Conservation (phyloP, 2,113 vertebrate species). For the Rattus norvegicus region GRCr8 NC_086026.1:37501001-37501500, state of each 20-base stretch:
- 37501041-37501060: background rate
- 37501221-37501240: slow-evolving; percentile 27
- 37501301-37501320: slow-evolving; percentile 31
- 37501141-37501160: background rate
- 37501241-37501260: slow-evolving; percentile 8
- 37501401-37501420: slow-evolving; percentile 15
- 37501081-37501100: background rate
- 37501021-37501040: background rate
- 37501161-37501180: background rate
- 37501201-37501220: background rate
- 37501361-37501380: background rate
- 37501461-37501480: background rate
- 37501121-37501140: background rate
- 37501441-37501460: background rate
- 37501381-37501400: background rate
- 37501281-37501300: slow-evolving; percentile 67
- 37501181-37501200: background rate
- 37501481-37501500: background rate
- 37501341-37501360: background rate
- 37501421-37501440: background rate
- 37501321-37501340: slow-evolving; percentile 55
- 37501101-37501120: background rate
- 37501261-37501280: slow-evolving; percentile 43
- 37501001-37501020: slow-evolving; percentile 19
- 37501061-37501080: background rate